phyloP scores from a whole-genome alignment of 2,888 invertebrate genomes.

The Caenorhabditis auriculariae region DNA sequence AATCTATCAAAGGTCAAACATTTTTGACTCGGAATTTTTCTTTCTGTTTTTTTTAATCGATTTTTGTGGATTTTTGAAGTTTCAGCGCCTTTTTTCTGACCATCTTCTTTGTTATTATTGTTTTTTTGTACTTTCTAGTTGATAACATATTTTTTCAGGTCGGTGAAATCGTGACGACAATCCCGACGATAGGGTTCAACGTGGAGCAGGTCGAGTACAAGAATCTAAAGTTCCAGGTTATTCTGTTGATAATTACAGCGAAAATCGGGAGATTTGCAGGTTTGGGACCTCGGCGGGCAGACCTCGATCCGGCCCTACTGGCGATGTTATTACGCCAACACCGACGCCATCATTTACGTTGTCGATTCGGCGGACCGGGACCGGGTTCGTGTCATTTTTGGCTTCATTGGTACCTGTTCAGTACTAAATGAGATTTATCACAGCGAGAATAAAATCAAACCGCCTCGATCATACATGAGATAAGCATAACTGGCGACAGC shows the following conservation, averaged over 20 bases:
- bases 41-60: not conserved
- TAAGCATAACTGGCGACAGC: too few relatives aligned
- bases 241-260: not conserved
- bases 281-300: conserved; percentile 96
- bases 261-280: conserved; percentile 68
- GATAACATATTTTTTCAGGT: too few relatives aligned
- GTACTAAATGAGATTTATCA: too few relatives aligned
- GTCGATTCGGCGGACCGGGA: conserved; percentile 94
- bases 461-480: too few relatives aligned
- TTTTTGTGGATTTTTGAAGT: not conserved
- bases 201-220: conserved; percentile 98
- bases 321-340: conserved; percentile 99
- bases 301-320: conserved; percentile 96
- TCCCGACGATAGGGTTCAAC: conserved; percentile 95
- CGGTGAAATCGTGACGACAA: conserved; percentile 60
- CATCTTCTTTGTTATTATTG: too few relatives aligned
- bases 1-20: too few relatives aligned
- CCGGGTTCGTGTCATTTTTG: conserved; percentile 72
- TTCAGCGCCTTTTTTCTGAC: too few relatives aligned
- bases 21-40: too few relatives aligned
- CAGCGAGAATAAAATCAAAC: too few relatives aligned
- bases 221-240: conserved; percentile 89
- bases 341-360: conserved; percentile 99
- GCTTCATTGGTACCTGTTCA: not conserved
- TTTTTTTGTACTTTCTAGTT: not conserved